Base-by-base conservation (phyloP, 1,140 invertebrate species). In the Leguminivora glycinivorella region DNA sequence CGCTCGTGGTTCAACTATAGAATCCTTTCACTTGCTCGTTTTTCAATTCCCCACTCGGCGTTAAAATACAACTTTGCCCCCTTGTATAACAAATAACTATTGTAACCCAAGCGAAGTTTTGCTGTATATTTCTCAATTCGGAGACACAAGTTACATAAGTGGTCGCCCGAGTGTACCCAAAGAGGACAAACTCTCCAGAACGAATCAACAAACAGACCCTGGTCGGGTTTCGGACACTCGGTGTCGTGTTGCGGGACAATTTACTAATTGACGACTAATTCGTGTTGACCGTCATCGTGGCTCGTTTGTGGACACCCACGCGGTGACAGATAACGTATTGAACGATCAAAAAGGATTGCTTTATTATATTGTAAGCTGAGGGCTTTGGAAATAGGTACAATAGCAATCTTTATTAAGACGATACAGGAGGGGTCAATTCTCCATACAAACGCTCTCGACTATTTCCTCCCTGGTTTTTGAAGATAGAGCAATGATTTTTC, bases 251-350 rank as follows among this genome's bases (percentile, higher is more conserved):
- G 25, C 58, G n/a, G 25, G 14, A 9, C 14, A 63, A 63, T 63
- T 31, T 31, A 31, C 58, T 26, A 22, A 63, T 29, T 63, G 58
- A 34, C 26, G 58, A 63, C 58, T 63, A 63, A 63, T 63, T 63
- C 14, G 19, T 63, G 58, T 63, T 63, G 58, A 63, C 58, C 58
- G 25, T 63, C 26, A 63, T 63, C 26, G 31, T 63, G 58, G 5
- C 5, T 26, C n/a, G 5, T 17, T 29, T 29, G 58, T 29, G 6
- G 19, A 63, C 47, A 7, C 58, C 58, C 58, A 29, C 58, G 58
- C 58, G 5, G 26, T 29, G 58, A 24, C 56, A 31, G 22, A 52
- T 22, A 22, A 22, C 10, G 6, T 22, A n/a, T 22, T 52, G 34
- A 52, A 52, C 7, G 19, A 52, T 22, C 17, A 19, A 52, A 52